Evolutionary conservation across 2,888 invertebrate genomes (phyloP), one percentile per base, ranked within the genome.

Genomic region (Pachliopta kotzebuea): DNA sequence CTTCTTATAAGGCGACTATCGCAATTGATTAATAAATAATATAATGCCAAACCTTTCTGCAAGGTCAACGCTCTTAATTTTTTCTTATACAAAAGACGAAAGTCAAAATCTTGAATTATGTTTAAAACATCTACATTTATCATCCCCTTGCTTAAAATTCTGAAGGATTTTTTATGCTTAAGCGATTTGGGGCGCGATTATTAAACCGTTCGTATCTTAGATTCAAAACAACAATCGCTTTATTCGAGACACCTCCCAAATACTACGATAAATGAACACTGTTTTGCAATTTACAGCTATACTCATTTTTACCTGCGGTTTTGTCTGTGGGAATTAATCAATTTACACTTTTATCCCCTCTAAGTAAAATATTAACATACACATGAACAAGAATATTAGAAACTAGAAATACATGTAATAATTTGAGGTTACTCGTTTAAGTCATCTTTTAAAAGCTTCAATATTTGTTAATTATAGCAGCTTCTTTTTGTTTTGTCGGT

Each of bases 221-320:
- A 21, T 50, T 20, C 21, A 50, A 50, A 50, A 50, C 50, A 49
- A 17, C 14, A 50, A 50, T 50, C 50, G 8, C 50, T 8, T 20
- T 50, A 50, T 21, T 50, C 20, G 21, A 20, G 21, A 50, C 20
- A 21, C 50, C 21, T 11, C 50, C 4, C 50, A 50, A 42, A 21
- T 50, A 50, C 11, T 50, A 50, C 6, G 20, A 1, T 1, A 9
- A 50, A 21, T 21, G 53, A 60, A 60, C 54, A 60, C 18, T 20
- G 42, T 60, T 55, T 54, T 23, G 42, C 54, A 55, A 60, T 60
- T 60, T 45, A 54, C 52, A 4, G n/a, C 37, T 42, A 42, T 26
- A 42, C 42, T 60, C n/a, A 26, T 45, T 23, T 37, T 23, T 23
- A 29, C 20, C 20, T 21, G 50, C 50, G 50, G 2, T 21, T 21